Base-by-base conservation (phyloP, 2,113 vertebrate genomes). In the Salvelinus alpinus region DNA sequence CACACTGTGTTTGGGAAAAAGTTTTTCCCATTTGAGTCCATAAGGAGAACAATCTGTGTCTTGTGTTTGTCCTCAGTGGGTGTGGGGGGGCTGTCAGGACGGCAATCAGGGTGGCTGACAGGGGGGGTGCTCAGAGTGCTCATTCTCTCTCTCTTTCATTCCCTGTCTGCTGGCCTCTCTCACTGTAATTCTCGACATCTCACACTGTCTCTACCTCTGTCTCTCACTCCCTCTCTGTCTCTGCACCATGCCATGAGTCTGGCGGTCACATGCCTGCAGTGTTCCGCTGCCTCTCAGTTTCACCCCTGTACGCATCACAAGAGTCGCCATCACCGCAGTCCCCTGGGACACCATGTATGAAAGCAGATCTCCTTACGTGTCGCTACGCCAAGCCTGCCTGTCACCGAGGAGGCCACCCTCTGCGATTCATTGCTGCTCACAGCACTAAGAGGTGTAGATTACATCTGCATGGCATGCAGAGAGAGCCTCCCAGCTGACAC, bases 321-420 rank as follows among this genome's bases (percentile, higher is more conserved):
- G 44, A 75, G 64, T 67, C 73, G 71, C 76, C 78, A 76, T 71
- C 73, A 64, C 14, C 79, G 22, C 72, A 3, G 60, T 70, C 77
- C 54, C 72, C 20, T 0, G 68, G 81, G 87, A 86, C 18, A 65
- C 54, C 13, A 79, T 81, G 69, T 87, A 72, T 88, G 89, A 85
- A 90, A 91, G 82, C 84, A 74, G 88, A 91, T 88, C 86, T 84
- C 82, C 78, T 83, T 87, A 86, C 84, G 86, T 90, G 87, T 84
- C 62, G 78, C 85, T 64, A 79, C 48, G 78, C 82, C 76, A 71
- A 85, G 83, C 74, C 84, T 90, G 88, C 85, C 73, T 68, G 84
- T 91, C 87, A 84, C 77, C 48, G 16, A 14, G 74, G 79, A 88
- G 78, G 76, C 82, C 47, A 71, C 85, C 83, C 69, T 78, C 83